Conservation (phyloP, 2,888 invertebrate genomes). For the Toxonevra muliebris region DNA sequence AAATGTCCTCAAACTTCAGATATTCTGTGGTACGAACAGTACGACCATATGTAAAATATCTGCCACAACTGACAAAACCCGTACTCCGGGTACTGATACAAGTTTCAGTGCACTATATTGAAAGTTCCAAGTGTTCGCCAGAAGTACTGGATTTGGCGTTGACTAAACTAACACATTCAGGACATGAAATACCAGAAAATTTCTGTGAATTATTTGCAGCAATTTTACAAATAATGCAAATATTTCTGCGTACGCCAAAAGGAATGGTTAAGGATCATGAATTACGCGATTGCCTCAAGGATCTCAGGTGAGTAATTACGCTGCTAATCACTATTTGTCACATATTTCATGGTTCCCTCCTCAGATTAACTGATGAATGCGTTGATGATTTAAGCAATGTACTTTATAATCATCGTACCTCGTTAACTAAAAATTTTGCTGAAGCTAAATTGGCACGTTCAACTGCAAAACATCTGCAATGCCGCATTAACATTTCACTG, state of each 20-base stretch:
- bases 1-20: conserved; percentile 61
- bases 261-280: conserved; percentile 66
- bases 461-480: conserved; percentile 64
- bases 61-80: conserved; percentile 62
- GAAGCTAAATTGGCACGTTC: conserved; percentile 64
- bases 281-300: conserved; percentile 66
- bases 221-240: conserved; percentile 66
- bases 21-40: conserved; percentile 58
- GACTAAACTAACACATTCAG: conserved; percentile 62
- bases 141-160: conserved; percentile 63
- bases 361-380: conserved; percentile 66
- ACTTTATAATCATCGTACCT: conserved; percentile 66
- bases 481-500: conserved; percentile 68
- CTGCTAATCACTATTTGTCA: background rate
- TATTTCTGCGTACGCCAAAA: conserved; percentile 65
- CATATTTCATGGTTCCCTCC: conserved; percentile 8
- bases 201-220: conserved; percentile 68
- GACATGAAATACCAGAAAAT: conserved; percentile 63
- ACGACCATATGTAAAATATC: conserved; percentile 58
- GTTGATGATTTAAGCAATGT: conserved; percentile 67
- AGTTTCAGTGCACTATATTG: conserved; percentile 65
- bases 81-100: conserved; percentile 63
- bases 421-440: conserved; percentile 59
- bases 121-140: conserved; percentile 62
- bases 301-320: conserved; percentile 60